Conservation (phyloP, 2,888 invertebrate species). For the Rhogogaster chlorosoma region DNA sequence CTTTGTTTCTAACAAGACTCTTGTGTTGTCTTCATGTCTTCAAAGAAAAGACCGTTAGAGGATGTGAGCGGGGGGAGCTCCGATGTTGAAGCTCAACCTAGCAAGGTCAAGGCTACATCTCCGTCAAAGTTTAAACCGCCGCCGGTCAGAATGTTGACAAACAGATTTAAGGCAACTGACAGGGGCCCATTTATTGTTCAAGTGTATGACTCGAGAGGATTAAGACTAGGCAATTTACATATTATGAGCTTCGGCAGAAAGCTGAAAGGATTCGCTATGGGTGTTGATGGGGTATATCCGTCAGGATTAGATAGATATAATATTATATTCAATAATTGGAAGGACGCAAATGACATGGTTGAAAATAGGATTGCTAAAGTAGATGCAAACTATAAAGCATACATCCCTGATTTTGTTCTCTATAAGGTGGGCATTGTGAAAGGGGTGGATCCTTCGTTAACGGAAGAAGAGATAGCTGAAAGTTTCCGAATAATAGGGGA, state of each 20-base stretch:
- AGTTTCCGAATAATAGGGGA: background rate
- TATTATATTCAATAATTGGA: background rate
- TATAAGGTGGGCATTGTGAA: no score
- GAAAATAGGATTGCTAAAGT: background rate
- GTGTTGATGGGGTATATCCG: background rate
- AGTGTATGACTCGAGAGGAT: background rate
- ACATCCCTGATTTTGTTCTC: background rate
- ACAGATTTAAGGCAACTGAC: background rate
- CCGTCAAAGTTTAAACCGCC: no score
- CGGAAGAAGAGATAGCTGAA: background rate
- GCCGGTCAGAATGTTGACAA: background rate
- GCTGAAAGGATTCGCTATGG: background rate
- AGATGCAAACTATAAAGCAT: background rate
- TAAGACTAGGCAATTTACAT: background rate
- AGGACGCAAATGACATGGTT: background rate
- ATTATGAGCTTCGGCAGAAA: background rate
- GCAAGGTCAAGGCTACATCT: no score
- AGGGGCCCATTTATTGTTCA: background rate
- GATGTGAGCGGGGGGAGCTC: no score
- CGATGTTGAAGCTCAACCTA: no score
- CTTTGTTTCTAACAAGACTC: no score
- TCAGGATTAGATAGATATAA: background rate
- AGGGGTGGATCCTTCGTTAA: background rate
- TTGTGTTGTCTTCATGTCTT: no score
- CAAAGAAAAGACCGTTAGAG: no score